Conservation (phyloP, 2,888 invertebrate genomes). For the Neria commutata region DNA sequence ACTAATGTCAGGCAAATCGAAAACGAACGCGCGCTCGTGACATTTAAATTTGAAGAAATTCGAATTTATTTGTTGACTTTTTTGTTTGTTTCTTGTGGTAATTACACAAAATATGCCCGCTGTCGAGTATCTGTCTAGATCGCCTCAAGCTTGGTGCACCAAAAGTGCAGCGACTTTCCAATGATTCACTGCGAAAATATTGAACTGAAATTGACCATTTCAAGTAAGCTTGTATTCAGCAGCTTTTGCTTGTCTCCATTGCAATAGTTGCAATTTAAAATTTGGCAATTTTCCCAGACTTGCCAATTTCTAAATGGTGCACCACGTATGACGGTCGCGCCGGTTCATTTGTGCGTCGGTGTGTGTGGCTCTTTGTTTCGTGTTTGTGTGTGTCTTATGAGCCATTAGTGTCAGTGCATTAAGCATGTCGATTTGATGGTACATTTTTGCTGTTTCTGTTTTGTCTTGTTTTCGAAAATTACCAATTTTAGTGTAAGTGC, state of each 20-base stretch:
- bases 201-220: neutral
- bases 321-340: conserved; percentile 29
- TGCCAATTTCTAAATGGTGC: conserved; percentile 29
- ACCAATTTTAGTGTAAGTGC: conserved; percentile 23
- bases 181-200: no score
- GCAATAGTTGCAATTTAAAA: conserved; percentile 28
- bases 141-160: no score
- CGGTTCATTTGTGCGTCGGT: neutral
- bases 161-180: no score
- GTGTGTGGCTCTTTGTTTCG: conserved; percentile 3
- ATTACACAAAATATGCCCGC: neutral
- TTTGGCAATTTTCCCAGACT: conserved; percentile 38
- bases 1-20: neutral
- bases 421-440: no score
- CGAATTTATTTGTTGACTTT: neutral
- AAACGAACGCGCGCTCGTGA: conserved; percentile 9
- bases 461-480: conserved; percentile 14
- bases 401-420: neutral
- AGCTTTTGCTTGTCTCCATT: no score
- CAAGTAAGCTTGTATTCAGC: no score
- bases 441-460: no score
- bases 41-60: conserved; percentile 8
- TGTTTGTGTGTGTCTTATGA: conserved; percentile 15
- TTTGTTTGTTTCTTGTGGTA: neutral
- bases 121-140: no score